phyloP scores from a whole-genome alignment of 2,888 invertebrate species.

The Aspidapion aeneum region DNA sequence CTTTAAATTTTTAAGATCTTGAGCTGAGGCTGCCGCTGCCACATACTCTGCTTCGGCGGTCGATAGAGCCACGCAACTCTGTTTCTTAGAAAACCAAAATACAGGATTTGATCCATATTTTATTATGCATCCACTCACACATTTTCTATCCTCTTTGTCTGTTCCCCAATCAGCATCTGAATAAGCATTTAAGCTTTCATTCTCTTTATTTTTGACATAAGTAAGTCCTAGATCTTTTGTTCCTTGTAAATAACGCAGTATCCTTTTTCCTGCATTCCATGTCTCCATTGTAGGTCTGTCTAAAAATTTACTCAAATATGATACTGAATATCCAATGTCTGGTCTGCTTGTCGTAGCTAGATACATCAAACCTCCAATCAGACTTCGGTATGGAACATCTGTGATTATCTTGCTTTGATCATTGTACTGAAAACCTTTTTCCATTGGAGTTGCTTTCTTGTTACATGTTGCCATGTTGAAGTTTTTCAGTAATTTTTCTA shows the following conservation, averaged over 20 bases:
- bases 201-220: background rate
- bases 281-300: constrained; percentile 21
- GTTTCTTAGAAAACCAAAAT: constrained; percentile 13
- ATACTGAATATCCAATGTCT: constrained; percentile 25
- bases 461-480: constrained; percentile 21
- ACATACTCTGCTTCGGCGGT: constrained; percentile 12
- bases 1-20: constrained; percentile 5
- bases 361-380: no score
- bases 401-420: constrained; percentile 1
- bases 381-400: constrained; percentile 15
- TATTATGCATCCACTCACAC: constrained; percentile 23
- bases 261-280: constrained; percentile 25
- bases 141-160: constrained; percentile 14
- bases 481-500: constrained; percentile 20
- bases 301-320: constrained; percentile 25
- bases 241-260: constrained; percentile 22
- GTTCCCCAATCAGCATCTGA: constrained; percentile 26
- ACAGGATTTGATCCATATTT: constrained; percentile 21
- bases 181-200: constrained; percentile 6
- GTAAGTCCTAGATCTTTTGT: constrained; percentile 15
- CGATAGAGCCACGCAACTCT: constrained; percentile 10
- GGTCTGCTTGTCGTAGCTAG: no score
- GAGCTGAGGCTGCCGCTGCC: constrained; percentile 6
- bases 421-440: constrained; percentile 21
- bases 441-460: constrained; percentile 16